These are phyloP conservation scores for Lochmaea capreae DNA, from an alignment of 2,888 invertebrate genomes.

Conservation along the genomic window DNA sequence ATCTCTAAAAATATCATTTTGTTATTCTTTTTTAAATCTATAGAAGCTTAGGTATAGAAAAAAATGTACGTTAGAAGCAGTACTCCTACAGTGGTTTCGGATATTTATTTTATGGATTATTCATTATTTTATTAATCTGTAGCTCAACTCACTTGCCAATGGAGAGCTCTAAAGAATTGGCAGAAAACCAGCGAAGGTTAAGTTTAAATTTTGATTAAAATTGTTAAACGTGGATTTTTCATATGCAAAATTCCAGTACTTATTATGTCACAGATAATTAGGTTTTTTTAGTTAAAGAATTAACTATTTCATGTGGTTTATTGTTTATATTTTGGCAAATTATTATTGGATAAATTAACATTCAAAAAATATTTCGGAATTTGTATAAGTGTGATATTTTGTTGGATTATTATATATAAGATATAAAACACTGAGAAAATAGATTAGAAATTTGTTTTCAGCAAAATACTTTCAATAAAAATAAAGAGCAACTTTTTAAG, in stretches of 20 bases:
- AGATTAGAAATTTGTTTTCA: neutral
- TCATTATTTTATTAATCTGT: neutral
- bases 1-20: too few species aligned
- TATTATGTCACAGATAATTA: neutral
- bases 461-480: too few species aligned
- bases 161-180: neutral
- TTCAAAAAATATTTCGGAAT: neutral
- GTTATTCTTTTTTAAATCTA: too few species aligned
- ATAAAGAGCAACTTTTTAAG: too few species aligned
- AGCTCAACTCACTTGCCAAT: neutral
- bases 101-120: neutral
- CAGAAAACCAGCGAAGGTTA: neutral
- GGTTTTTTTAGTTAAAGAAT: neutral
- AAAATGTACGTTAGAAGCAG: too few species aligned
- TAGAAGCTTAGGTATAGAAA: too few species aligned
- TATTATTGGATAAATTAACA: neutral
- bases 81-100: neutral
- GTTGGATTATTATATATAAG: neutral
- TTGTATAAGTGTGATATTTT: slow-evolving; percentile 17
- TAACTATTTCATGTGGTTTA: neutral
- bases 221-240: too few species aligned
- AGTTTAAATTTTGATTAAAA: neutral
- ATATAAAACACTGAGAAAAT: neutral
- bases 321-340: neutral
- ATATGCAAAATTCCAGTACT: neutral